Base-by-base conservation (phyloP, 2,888 invertebrate genomes). In the Calameuta filiformis region DNA sequence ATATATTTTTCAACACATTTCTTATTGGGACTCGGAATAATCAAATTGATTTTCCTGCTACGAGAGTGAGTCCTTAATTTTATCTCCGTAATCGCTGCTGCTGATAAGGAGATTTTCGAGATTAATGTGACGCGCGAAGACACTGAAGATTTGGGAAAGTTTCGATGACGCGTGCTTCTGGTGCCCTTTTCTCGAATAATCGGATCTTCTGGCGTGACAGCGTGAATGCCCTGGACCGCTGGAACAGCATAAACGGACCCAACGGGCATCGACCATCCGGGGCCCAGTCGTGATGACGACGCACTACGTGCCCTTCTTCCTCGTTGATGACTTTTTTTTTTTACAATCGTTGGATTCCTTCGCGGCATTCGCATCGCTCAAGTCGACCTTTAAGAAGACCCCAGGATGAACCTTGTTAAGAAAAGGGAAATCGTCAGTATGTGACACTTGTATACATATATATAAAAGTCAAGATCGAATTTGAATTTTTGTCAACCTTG, bases 191-290 rank as follows among this genome's bases (percentile, higher is more conserved):
- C 74, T 35, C 74, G 35, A 23, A 76, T 77, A 74, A 79, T 79
- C 77, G 79, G 76, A 77, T 77, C 71, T 33, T 23, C 33, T 71
- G 71, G 31, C 77, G 77, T 73, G 37, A 73, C 79, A 77, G 76
- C 73, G 69, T 71, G 40, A 68, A 34, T 69, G 37, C 40, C 73
- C 69, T 15, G 76, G n/a, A 76, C 75, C 33, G 31, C 69, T 23
- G 4, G 56, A 40, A 40, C 23, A 56, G 56, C 23, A 23, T 56
- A 23, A 56, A 23, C 56, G 15, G 56, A 23, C 23, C 56, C 23
- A 23, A 56, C 56, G 56, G 77, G 40, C 77, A 77, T 77, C 73
- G 77, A 56, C 68, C 77, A 77, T 77, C 77, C 68, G 68, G 56
- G 56, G n/a, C 69, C 31, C 77, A 73, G 31, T 69, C 75, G 73